Percentiles rank a stretch among this genome's conserved stretches.
These are phyloP conservation scores for Aquatica leii DNA, from an alignment of 2,888 invertebrate species.

Conservation along the genomic window DNA sequence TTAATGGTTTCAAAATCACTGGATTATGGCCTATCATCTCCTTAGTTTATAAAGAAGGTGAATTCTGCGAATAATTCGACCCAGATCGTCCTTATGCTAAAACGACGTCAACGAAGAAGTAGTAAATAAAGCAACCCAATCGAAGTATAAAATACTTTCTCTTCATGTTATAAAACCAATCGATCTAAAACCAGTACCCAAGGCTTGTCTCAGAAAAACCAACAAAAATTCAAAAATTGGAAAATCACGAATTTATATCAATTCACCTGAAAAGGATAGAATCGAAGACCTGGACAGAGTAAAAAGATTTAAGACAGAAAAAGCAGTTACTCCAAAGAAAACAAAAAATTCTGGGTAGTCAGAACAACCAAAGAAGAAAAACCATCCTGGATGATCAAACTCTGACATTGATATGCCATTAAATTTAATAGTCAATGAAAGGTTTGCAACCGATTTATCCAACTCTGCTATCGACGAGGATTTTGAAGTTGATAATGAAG, in stretches of 20 bases:
- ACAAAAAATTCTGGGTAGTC: not conserved
- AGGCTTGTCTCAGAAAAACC: not conserved
- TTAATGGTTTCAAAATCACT: not conserved
- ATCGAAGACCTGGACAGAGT: not conserved
- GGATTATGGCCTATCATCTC: not conserved
- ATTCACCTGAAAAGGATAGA: too few species aligned
- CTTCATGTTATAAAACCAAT: too few species aligned
- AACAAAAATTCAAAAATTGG: not conserved
- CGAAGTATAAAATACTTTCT: not conserved
- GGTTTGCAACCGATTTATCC: too few species aligned
- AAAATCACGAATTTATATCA: not conserved
- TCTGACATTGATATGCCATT: conserved; percentile 3
- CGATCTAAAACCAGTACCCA: not conserved
- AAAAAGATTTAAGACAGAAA: not conserved
- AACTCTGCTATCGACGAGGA: not conserved
- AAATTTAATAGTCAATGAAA: conserved; percentile 4
- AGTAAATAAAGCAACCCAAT: not conserved
- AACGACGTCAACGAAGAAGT: too few species aligned
- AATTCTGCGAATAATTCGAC: not conserved
- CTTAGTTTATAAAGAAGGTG: not conserved
- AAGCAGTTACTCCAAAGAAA: conserved; percentile 3
- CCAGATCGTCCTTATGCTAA: too few species aligned
- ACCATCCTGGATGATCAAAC: conserved; percentile 1
- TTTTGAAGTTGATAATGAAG: not conserved
- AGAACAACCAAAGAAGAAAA: not conserved